Evolutionary conservation across 2,797 vertebrate genomes (phyloP).

Genomic region (Zenarchopterus dispar): DNA sequence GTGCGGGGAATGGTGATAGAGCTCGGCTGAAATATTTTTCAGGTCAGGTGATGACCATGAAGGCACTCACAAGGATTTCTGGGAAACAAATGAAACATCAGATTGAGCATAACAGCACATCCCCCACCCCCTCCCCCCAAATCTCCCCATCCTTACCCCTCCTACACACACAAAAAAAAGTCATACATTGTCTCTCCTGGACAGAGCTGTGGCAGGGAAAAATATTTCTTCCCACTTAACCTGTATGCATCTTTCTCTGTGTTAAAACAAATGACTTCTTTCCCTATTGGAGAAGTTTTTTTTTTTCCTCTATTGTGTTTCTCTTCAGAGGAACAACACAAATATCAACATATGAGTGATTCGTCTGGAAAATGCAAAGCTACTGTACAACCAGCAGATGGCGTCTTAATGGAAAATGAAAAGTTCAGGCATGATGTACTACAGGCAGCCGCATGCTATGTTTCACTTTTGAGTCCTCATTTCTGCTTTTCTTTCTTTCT

Average conservation of each 20-base stretch:
- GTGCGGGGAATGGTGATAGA: no score
- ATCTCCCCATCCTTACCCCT: no score
- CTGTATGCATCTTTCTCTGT: slow-evolving; percentile 26
- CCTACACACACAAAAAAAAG: neutral
- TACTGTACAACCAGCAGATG: slow-evolving; percentile 16
- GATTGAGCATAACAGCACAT: slow-evolving; percentile 26
- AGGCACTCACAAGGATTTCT: slow-evolving; percentile 26
- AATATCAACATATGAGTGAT: slow-evolving; percentile 4
- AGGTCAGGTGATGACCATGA: slow-evolving; percentile 18
- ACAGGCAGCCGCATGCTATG: slow-evolving; percentile 19
- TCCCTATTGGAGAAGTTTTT: slow-evolving; percentile 20
- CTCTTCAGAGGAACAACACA: neutral
- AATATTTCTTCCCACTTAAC: slow-evolving; percentile 32
- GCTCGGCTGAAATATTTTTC: slow-evolving; percentile 18
- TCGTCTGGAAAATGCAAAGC: neutral
- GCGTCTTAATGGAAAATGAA: slow-evolving; percentile 27
- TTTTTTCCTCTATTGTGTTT: slow-evolving; percentile 8
- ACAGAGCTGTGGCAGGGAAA: slow-evolving; percentile 39
- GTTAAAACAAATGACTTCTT: slow-evolving; percentile 37
- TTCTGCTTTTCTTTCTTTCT: no score
- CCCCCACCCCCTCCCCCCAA: no score
- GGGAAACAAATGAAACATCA: slow-evolving; percentile 53
- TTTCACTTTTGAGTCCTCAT: neutral
- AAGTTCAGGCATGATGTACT: slow-evolving; percentile 47
- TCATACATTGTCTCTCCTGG: slow-evolving; percentile 15